Conservation (phyloP, 2,113 vertebrate species). For the Amblyopsis rosae region DNA sequence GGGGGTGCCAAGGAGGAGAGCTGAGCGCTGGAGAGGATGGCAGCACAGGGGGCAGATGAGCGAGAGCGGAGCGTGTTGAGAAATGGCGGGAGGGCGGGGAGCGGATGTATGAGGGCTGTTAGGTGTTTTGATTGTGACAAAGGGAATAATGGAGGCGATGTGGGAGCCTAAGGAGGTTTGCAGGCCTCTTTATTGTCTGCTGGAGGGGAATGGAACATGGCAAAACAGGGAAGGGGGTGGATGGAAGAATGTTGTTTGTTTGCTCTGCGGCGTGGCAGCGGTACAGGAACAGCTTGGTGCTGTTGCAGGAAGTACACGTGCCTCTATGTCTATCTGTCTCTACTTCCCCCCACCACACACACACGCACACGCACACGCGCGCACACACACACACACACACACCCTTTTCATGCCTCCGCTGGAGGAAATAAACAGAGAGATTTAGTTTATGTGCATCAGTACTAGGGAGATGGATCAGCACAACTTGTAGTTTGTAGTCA, state of each 20-base stretch:
- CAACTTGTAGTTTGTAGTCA: conserved; percentile 52
- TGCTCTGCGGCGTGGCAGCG: conserved; percentile 4
- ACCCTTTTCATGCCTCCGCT: conserved; percentile 17
- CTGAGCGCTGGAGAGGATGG: conserved; percentile 8
- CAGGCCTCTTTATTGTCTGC: conserved; percentile 39
- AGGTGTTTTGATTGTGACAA: conserved; percentile 50
- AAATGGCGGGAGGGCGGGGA: neutral
- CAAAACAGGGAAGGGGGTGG: conserved; percentile 4
- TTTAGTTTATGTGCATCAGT: conserved; percentile 45
- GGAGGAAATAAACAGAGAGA: conserved; percentile 25
- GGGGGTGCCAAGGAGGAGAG: neutral
- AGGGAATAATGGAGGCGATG: conserved; percentile 41
- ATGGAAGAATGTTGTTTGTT: conserved; percentile 26
- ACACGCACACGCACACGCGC: conserved; percentile 13
- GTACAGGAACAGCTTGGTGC: conserved; percentile 13
- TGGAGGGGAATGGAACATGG: conserved; percentile 24
- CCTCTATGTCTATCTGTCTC: conserved; percentile 7
- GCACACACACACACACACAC: conserved; percentile 10
- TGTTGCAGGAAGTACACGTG: conserved; percentile 14
- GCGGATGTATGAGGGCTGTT: conserved; percentile 26
- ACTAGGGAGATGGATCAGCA: conserved; percentile 44
- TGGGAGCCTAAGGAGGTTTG: conserved; percentile 39
- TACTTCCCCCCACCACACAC: neutral
- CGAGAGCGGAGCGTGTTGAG: conserved; percentile 25
- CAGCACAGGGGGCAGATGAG: conserved; percentile 49